Conservation (phyloP, 1,140 invertebrate genomes). For the Philaenus spumarius region DNA sequence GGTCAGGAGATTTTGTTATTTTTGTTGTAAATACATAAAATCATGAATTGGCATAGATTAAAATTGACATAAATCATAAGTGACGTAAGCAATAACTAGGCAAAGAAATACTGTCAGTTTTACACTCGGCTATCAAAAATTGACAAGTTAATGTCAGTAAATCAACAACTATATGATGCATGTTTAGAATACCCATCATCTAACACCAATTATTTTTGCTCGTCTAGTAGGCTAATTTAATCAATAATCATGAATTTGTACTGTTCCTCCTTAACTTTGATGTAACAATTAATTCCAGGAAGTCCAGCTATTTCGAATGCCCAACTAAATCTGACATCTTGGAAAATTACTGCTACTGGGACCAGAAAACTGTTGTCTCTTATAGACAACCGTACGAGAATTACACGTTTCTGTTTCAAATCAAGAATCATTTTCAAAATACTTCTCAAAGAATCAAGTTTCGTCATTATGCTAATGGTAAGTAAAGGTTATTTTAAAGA, state of each 20-base stretch:
- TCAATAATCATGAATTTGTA: neutral
- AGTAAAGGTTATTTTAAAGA: too few relatives aligned
- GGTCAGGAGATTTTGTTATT: too few relatives aligned
- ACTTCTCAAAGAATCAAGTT: conserved; percentile 43
- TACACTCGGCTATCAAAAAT: too few relatives aligned
- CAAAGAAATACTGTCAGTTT: too few relatives aligned
- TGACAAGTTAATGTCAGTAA: too few relatives aligned
- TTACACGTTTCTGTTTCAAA: conserved; percentile 48
- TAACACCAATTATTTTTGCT: neutral
- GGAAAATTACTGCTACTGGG: conserved; percentile 46
- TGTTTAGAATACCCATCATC: neutral
- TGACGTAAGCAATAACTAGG: too few relatives aligned
- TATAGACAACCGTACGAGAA: conserved; percentile 51
- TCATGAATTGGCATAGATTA: too few relatives aligned
- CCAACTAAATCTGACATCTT: conserved; percentile 22
- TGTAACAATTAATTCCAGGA: too few relatives aligned
- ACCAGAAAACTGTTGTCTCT: conserved; percentile 44
- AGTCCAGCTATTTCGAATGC: too few relatives aligned
- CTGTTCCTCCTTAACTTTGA: neutral
- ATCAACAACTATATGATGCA: too few relatives aligned
- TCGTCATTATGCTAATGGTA: conserved; percentile 53
- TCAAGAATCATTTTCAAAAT: conserved; percentile 49
- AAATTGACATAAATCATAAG: too few relatives aligned
- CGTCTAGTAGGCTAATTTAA: neutral
- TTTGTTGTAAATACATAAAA: too few relatives aligned